phyloP scores from a whole-genome alignment of 2,113 vertebrate species.

The Trochalopteron elliotii region DNA sequence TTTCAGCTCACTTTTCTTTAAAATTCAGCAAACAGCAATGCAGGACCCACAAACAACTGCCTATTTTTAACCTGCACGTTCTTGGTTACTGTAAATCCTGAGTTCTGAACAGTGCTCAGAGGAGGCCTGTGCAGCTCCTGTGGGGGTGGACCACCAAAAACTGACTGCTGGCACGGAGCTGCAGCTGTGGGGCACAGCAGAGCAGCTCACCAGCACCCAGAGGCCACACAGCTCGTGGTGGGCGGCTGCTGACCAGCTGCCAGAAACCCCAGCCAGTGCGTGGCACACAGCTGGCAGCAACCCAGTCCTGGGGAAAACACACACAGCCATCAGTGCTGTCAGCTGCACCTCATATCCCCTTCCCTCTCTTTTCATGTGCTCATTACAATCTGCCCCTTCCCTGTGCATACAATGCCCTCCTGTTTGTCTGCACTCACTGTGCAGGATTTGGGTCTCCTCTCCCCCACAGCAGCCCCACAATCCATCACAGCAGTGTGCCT shows the following conservation, averaged over 20 bases:
- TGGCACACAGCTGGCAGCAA: neutral
- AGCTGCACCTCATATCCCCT: neutral
- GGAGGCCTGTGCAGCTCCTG: rapidly evolving
- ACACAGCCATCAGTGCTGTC: neutral
- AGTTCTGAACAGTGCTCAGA: neutral
- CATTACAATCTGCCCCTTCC: neutral
- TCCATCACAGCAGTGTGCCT: neutral
- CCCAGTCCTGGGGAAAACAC: neutral
- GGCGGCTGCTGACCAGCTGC: neutral
- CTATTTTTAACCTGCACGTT: neutral
- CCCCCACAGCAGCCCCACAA: neutral
- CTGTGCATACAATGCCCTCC: neutral
- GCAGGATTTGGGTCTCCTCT: neutral
- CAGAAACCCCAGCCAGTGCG: neutral
- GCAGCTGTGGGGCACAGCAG: neutral
- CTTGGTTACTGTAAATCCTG: neutral
- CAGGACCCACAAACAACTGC: neutral
- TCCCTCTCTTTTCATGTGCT: neutral
- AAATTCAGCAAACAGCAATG: neutral
- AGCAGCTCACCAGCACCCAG: neutral
- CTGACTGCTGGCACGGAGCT: neutral
- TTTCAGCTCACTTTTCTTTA: neutral
- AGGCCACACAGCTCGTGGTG: neutral
- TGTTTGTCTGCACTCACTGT: neutral
- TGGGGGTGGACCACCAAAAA: neutral